A percentile compares a stretch with the other conserved stretches of the same genome.
Conservation (phyloP, 2,797 vertebrate genomes). For the Xenentodon cancila region DNA sequence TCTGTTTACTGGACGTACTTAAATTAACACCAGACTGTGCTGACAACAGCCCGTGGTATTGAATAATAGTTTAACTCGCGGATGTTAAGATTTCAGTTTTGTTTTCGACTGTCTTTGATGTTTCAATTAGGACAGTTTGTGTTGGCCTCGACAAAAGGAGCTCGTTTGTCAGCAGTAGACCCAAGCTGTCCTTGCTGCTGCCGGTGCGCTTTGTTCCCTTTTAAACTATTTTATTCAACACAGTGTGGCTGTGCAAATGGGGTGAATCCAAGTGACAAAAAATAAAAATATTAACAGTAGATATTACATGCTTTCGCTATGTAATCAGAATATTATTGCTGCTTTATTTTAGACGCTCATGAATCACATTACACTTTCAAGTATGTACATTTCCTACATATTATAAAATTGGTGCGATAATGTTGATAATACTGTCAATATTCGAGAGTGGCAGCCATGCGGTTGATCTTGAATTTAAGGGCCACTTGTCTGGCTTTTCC, state of each 20-base stretch:
- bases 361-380: too few relatives aligned
- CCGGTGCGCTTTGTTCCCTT: slow-evolving; percentile 26
- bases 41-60: slow-evolving; percentile 34
- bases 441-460: background rate
- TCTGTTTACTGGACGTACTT: background rate
- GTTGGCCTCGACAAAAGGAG: slow-evolving; percentile 53
- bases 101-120: slow-evolving; percentile 37
- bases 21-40: slow-evolving; percentile 35
- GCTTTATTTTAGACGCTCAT: background rate
- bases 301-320: background rate
- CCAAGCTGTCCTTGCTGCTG: slow-evolving; percentile 30
- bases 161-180: slow-evolving; percentile 41
- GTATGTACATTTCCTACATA: too few relatives aligned
- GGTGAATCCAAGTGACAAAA: background rate
- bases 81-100: slow-evolving; percentile 37
- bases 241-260: background rate
- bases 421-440: too few relatives aligned
- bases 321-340: background rate
- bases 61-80: slow-evolving; percentile 35
- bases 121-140: slow-evolving; percentile 61
- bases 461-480: slow-evolving; percentile 3
- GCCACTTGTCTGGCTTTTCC: slow-evolving; percentile 8
- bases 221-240: slow-evolving; percentile 1
- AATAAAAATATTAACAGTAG: background rate
- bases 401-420: too few relatives aligned